Conservation (phyloP, 2,113 vertebrate species). For the Nanger granti region DNA sequence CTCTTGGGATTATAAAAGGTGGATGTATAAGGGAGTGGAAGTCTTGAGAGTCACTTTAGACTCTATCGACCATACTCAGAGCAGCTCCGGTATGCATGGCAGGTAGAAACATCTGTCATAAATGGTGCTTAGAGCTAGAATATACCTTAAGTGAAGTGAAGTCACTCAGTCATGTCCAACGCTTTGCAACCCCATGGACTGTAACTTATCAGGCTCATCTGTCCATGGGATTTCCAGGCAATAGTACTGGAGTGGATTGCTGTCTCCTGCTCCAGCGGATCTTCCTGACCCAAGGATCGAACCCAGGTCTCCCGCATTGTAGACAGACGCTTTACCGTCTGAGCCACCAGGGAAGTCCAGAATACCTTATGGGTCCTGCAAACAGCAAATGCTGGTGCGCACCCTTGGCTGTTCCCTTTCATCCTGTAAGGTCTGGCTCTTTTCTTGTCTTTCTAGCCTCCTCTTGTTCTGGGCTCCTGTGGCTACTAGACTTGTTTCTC, state of each 20-base stretch:
- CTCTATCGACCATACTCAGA: not conserved
- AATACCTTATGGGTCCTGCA: not conserved
- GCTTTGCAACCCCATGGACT: no score
- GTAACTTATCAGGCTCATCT: no score
- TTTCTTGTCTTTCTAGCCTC: not conserved
- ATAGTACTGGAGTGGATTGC: no score
- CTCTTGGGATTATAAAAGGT: not conserved
- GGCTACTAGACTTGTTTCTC: not conserved
- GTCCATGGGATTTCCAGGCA: no score
- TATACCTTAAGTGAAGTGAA: no score
- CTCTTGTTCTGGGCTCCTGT: not conserved
- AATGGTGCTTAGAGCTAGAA: not conserved
- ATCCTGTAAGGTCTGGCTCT: not conserved
- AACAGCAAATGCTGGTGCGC: not conserved
- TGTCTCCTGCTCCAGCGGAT: no score
- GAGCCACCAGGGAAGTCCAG: no score
- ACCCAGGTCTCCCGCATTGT: no score
- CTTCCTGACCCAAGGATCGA: no score
- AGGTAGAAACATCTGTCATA: not conserved
- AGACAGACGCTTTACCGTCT: no score
- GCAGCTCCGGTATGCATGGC: not conserved
- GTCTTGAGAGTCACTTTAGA: not conserved
- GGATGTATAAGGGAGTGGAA: not conserved
- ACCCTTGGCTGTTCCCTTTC: not conserved
- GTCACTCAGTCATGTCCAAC: no score